Percentiles rank a stretch among this genome's conserved stretches.
Conservation (phyloP, 2,888 invertebrate species). For the Rutpela maculata region DNA sequence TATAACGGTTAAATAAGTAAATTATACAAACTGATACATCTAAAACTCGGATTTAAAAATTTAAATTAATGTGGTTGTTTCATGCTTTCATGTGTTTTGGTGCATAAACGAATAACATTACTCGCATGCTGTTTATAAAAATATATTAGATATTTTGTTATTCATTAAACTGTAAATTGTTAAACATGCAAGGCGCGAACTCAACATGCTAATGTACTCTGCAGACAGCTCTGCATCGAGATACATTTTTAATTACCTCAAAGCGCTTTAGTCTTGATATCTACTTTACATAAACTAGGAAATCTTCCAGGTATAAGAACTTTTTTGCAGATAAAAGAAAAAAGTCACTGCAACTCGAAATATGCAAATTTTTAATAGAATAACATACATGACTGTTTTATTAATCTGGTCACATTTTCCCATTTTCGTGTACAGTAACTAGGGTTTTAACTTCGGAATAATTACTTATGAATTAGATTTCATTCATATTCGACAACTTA, state of each 20-base stretch:
- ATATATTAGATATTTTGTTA: conserved; percentile 10
- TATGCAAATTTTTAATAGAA: not conserved
- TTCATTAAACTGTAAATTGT: conserved; percentile 27
- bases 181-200: conserved; percentile 22
- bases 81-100: not conserved
- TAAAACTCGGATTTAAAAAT: not conserved
- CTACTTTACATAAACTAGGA: not conserved
- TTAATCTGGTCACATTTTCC: no score
- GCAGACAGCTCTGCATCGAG: conserved; percentile 15
- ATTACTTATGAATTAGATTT: no score
- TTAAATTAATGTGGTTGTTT: not conserved
- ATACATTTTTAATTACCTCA: conserved; percentile 18
- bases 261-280: conserved; percentile 14
- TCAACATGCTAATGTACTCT: conserved; percentile 12
- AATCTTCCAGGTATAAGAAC: not conserved
- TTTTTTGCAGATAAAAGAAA: no score
- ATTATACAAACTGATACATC: not conserved
- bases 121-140: conserved; percentile 3
- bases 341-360: no score
- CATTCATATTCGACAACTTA: no score
- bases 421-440: no score
- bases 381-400: no score
- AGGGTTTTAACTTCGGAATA: no score
- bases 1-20: not conserved
- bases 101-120: not conserved